These are phyloP conservation scores for Tiphia femorata DNA, from an alignment of 2,888 invertebrate genomes.

Conservation along the genomic window DNA sequence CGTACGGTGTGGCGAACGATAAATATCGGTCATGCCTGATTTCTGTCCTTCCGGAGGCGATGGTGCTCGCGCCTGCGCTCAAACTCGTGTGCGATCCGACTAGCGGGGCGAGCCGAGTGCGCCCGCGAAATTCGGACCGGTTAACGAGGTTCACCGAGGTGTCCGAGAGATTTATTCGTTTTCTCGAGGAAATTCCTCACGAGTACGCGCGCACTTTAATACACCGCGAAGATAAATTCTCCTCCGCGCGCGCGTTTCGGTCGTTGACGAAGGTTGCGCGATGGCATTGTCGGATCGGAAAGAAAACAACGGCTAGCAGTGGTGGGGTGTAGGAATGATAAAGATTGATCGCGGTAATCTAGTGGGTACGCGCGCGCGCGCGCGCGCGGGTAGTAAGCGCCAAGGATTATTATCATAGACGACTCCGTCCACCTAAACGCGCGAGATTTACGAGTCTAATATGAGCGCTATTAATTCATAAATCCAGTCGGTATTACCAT, in stretches of 20 bases:
- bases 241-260: not conserved
- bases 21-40: constrained; percentile 1
- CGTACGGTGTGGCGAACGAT: not conserved
- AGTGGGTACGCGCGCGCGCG: not conserved
- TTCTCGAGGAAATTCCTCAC: no score
- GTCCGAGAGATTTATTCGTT: no score
- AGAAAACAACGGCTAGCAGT: not conserved
- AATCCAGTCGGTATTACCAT: constrained; percentile 41
- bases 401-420: constrained; percentile 32
- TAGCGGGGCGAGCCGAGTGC: no score
- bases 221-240: not conserved
- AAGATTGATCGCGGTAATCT: constrained; percentile 29
- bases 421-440: constrained; percentile 38
- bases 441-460: constrained; percentile 45
- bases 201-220: no score
- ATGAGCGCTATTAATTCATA: constrained; percentile 49
- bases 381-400: constrained; percentile 14
- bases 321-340: no score
- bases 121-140: no score
- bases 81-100: no score
- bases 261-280: not conserved
- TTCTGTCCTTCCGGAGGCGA: not conserved
- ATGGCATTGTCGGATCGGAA: not conserved
- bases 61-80: no score
- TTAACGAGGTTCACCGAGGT: no score